Conservation (phyloP, 2,113 vertebrate genomes). For the Coturnix japonica region DNA sequence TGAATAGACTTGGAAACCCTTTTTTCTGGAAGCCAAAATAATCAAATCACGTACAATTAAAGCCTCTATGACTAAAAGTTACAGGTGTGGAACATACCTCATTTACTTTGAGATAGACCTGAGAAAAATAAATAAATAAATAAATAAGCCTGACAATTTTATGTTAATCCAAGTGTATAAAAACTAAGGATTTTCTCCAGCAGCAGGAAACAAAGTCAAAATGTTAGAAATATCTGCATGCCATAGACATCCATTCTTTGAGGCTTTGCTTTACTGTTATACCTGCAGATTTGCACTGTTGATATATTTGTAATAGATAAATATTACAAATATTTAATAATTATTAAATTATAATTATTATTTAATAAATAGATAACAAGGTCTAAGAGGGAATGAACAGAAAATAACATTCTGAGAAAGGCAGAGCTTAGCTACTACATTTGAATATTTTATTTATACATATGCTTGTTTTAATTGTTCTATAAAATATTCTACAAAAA, state of each 20-base stretch:
- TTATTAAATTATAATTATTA: no score
- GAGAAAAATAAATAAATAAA: not conserved
- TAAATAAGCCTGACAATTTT: constrained; percentile 2
- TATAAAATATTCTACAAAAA: not conserved
- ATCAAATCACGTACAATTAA: not conserved
- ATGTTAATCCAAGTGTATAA: not conserved
- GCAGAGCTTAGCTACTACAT: not conserved
- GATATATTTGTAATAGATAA: not conserved
- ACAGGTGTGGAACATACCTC: constrained; percentile 42
- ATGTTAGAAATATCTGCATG: not conserved
- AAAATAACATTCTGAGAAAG: not conserved
- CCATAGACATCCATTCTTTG: not conserved
- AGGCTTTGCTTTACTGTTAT: not conserved
- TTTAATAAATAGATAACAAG: not conserved
- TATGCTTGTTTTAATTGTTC: not conserved
- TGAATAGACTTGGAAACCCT: not conserved
- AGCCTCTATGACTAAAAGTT: not conserved
- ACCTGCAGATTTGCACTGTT: not conserved
- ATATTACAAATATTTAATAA: no score
- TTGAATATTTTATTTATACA: not conserved
- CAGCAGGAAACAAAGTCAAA: not conserved
- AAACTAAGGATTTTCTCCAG: not conserved
- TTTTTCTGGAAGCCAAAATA: constrained; percentile 22
- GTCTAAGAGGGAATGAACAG: not conserved
- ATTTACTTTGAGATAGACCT: not conserved